Base-by-base conservation (phyloP, 2,797 vertebrate species). In the Hydrolagus colliei region DNA sequence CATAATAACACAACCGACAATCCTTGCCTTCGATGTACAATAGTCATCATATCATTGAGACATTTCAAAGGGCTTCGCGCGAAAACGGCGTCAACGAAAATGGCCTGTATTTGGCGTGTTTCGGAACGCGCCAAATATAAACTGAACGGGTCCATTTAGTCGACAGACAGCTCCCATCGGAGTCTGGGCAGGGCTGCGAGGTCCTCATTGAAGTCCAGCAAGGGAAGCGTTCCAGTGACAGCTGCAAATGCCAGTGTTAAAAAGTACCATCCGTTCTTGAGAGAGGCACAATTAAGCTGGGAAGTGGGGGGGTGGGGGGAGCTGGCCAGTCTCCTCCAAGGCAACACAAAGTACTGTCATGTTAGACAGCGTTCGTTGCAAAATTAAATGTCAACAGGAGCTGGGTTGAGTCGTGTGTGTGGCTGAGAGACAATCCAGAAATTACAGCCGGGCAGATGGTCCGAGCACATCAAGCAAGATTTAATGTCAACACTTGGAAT, bases 311-410 rank as follows among this genome's bases (percentile, higher is more conserved):
- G 52, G 16, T 35, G 65, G 65, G 68, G 62, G 10, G 9, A 68
- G 35, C 65, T 12, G 9, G 52, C 63, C 63, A n/a, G 20, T 68
- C 32, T 67, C 68, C 65, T n/a, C 32, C 20, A 84, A 9, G 1
- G 27, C 18, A 68, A 63, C 65, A 41, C 63, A 52, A 67, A 84
- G 32, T 67, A 35, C 32, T 35, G 65, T 67, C 32, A 84, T 68
- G 71, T 41, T 27, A 71, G 52, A 9, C 32, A 12, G 65, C 79
- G 41, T 84, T 84, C 79, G 41, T 32, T 68, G 79, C 41, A 35
- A 84, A 84, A 84, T 84, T 84, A 84, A 84, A 84, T 84, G 79
- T 68, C 79, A 84, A 68, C 79, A 84, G 79, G 71, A 71, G 79
- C 79, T 84, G 79, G 27, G 11, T 67, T 84, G 41, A 52, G 41